Evolutionary conservation across 2,888 invertebrate species (phyloP).

Genomic region (Stomorhina lunata): DNA sequence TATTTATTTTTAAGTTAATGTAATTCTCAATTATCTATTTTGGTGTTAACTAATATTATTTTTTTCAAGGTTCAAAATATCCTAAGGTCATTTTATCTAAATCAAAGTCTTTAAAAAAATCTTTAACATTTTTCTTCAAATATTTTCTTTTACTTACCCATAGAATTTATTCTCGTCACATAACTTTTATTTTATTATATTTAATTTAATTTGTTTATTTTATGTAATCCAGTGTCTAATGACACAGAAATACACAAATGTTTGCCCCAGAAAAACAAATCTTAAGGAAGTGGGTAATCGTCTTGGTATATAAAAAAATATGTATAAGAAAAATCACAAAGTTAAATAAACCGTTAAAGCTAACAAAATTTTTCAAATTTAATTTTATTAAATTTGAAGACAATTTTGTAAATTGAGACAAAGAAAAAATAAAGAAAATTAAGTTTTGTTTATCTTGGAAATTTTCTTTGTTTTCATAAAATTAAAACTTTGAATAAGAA

Average conservation of each 20-base stretch:
- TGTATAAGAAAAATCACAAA: not conserved
- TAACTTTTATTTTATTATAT: conserved; percentile 1
- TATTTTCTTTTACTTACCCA: not conserved
- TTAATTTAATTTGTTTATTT: conserved; percentile 27
- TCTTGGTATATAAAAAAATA: not conserved
- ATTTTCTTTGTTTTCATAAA: no score
- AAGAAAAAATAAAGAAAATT: not conserved
- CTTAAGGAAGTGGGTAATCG: not conserved
- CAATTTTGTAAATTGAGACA: not conserved
- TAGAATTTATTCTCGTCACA: conserved; percentile 28
- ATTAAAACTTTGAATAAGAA: no score
- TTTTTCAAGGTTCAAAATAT: no score
- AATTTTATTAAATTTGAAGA: no score
- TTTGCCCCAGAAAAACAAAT: not conserved
- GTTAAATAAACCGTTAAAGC: not conserved
- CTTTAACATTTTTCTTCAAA: not conserved
- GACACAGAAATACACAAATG: conserved; percentile 5
- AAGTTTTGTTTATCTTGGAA: no score
- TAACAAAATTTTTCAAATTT: no score
- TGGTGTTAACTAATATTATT: no score
- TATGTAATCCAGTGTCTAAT: conserved; percentile 2
- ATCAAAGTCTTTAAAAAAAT: not conserved
- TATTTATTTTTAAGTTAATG: no score
- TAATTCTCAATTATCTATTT: no score
- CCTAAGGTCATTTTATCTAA: not conserved